Evolutionary conservation across 2,113 vertebrate genomes (phyloP), one percentile per base, ranked within the genome.

Genomic region (Aramus guarauna): DNA sequence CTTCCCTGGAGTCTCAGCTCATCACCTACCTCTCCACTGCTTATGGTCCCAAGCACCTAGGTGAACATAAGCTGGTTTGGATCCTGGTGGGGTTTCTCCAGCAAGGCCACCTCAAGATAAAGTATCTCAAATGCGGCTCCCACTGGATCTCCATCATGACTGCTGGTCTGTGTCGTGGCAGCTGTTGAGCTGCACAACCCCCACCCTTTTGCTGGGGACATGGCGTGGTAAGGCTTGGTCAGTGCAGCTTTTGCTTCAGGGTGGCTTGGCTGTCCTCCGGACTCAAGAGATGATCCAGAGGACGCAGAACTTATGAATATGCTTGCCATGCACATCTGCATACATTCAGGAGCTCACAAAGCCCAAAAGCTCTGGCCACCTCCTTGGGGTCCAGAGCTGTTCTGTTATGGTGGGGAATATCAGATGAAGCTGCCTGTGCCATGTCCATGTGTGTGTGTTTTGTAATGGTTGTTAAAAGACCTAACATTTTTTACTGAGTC

Each of bases 111-210:
- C 22, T 72, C 47, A 60, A 27, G 6, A 50, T 66, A n/a, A 27
- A 45, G 21, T 22, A 7, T 88, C 32, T 72, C 14, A n/a, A 3
- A 13, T 59, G 16, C 37, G 17, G 21, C 36, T 88, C 1, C 34
- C 0, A 0, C 22, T 60, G 59, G n/a, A 47, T 73, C n/a, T 90
- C 34, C 0, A 1, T 27, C 0, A 0, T 43, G 34, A 15, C 23
- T 60, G 32, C n/a, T 73, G 26, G 5, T 76, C 30, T 85, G 26
- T 59, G 50, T 56, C 0, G 0, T 48, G 30, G 55, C n/a, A 45
- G 15, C 76, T 76, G 41, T 83, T 0, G 2, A 82, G 41, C n/a
- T 89, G 77, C n/a, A 81, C 55, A 77, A 34, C 8, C 2, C 10
- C 10, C 20, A 7, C 11, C 1, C 7, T 0, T 77, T 84, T 74